Evolutionary conservation across 2,113 vertebrate species (phyloP).

Genomic region (Donacobius atricapilla): DNA sequence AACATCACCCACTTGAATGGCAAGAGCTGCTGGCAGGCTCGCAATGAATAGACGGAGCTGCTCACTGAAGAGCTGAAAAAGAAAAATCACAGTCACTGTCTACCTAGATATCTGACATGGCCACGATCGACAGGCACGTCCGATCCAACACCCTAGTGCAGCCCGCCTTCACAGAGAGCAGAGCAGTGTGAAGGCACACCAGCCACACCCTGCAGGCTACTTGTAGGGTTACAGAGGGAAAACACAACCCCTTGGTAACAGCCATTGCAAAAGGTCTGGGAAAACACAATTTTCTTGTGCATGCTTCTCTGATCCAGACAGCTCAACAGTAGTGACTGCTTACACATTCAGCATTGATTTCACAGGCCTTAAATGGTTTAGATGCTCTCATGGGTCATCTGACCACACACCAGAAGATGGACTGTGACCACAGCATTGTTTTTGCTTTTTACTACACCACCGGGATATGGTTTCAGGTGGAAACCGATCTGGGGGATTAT

Average conservation of each 20-base stretch:
- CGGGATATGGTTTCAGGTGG: background rate
- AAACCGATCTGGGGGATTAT: background rate
- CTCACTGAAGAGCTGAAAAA: background rate
- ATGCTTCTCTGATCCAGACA: background rate
- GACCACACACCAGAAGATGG: background rate
- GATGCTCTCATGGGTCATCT: background rate
- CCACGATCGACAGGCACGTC: background rate
- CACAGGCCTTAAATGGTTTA: background rate
- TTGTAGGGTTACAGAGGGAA: fast-evolving
- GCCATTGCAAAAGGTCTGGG: background rate
- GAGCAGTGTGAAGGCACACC: background rate
- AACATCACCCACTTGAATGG: background rate
- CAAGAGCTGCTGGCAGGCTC: background rate
- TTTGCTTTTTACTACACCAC: background rate
- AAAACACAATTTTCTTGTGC: background rate
- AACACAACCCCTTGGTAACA: background rate
- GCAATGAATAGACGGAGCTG: background rate
- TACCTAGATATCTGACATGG: background rate
- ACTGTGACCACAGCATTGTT: background rate
- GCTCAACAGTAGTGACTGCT: background rate
- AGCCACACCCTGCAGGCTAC: background rate
- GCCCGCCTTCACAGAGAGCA: background rate
- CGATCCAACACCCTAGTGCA: background rate
- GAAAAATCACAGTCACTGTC: background rate
- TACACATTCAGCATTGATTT: background rate